phyloP scores from a whole-genome alignment of 2,113 vertebrate genomes.

The Choloepus hoffmanni region DNA sequence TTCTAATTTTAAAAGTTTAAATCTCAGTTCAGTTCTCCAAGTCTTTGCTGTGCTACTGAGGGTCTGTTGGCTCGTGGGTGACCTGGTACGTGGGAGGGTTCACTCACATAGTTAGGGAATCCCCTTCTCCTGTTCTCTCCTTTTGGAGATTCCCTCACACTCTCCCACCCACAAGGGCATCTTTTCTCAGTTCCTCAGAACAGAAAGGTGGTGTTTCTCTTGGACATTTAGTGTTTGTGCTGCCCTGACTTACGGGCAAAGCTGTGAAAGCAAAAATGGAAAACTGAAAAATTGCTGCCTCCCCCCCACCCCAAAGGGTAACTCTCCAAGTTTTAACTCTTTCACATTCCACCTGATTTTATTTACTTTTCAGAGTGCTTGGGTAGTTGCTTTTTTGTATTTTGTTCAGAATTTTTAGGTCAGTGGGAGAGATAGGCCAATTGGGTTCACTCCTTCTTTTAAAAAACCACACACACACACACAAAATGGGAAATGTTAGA shows the following conservation, averaged over 20 bases:
- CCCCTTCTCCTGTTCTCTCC: neutral
- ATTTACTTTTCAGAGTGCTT: neutral
- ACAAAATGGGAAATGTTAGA: too few species aligned
- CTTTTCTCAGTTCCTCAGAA: neutral
- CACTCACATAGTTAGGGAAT: neutral
- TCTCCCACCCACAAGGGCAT: rapidly evolving
- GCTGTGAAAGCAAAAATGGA: neutral
- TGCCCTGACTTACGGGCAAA: neutral
- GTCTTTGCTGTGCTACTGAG: neutral
- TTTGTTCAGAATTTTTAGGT: neutral
- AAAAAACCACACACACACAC: too few species aligned
- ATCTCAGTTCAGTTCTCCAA: neutral
- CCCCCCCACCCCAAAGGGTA: rapidly evolving
- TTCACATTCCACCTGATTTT: neutral
- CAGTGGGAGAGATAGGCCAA: neutral
- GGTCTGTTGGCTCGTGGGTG: neutral
- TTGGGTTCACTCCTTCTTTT: too few species aligned
- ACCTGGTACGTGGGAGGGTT: neutral
- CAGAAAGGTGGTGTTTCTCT: neutral
- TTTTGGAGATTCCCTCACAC: neutral
- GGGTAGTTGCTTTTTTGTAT: neutral
- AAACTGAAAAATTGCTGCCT: neutral
- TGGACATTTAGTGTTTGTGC: neutral
- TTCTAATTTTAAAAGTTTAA: neutral
- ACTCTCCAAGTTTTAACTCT: neutral